Evolutionary conservation across 2,113 vertebrate genomes (phyloP), one percentile per base, ranked within the genome.

Genomic region (Boleophthalmus pectinirostris): DNA sequence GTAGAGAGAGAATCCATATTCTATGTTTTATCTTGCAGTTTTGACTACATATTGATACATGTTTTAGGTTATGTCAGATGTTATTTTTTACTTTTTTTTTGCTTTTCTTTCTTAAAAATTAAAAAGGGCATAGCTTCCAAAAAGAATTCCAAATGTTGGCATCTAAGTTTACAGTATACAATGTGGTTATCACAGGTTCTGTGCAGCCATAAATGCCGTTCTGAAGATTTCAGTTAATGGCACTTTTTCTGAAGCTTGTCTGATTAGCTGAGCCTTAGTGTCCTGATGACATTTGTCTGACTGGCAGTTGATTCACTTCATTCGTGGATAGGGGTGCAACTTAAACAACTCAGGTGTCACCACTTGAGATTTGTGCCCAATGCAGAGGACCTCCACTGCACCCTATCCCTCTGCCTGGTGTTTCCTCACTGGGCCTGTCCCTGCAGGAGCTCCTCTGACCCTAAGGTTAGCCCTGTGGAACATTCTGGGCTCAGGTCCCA

Each of bases 401-500:
- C 49, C 33, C 54, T 38, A 6, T 54, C 75, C 74, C 73, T 72
- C 56, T 58, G 56, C 68, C 66, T 70, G 60, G 74, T 74, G 24
- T 73, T 78, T 67, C 80, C 66, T 57, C 21, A 14, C 73, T 78
- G 67, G 61, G 84, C 76, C 70, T 72, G 33, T 65, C 77, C 72
- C 29, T 18, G 75, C 69, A 54, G 51, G 51, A 21, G 51, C 67
- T 73, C 69, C 61, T 71, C 85, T 81, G 61, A 87, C 88, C 84
- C 87, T 75, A 84, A 92, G 89, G 88, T 91, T 92, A 72, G 87
- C 82, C 70, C 87, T 82, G 89, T 91, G 85, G 93, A 94, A 93
- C 90, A 80, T 93, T 94, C 92, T 93, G 92, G 92, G 91, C 90
- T 90, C 72, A 64, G 85, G 89, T 90, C 92, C 92, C 90, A 91